Evolutionary conservation across 1,140 invertebrate genomes (phyloP).

Genomic region (Apolygus lucorum): DNA sequence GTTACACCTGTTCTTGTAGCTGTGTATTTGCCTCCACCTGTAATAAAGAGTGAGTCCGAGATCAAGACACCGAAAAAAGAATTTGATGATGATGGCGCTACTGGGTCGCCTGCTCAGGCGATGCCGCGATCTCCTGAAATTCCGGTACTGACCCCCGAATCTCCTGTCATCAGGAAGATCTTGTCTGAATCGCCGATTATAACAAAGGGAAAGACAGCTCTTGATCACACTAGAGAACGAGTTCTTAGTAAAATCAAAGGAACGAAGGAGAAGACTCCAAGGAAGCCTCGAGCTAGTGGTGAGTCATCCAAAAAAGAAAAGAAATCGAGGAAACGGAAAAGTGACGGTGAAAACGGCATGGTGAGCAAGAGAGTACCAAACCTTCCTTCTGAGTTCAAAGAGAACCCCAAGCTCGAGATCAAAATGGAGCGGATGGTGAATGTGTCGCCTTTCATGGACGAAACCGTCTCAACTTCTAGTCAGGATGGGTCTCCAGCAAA

Average conservation of each 20-base stretch:
- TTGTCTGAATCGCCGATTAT: no score
- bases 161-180: no score
- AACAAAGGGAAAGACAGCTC: no score
- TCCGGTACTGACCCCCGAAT: no score
- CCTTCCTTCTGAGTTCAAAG: neutral
- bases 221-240: neutral
- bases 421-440: neutral
- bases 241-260: neutral
- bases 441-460: neutral
- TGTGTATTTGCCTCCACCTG: no score
- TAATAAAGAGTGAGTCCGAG: no score
- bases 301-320: neutral
- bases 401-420: neutral
- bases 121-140: no score
- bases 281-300: neutral
- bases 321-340: neutral
- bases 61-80: no score
- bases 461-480: conserved; percentile 7
- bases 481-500: neutral
- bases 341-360: neutral
- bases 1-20: no score
- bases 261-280: neutral
- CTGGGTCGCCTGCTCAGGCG: no score
- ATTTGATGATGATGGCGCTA: no score
- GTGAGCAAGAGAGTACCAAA: neutral